Evolutionary conservation across 2,797 vertebrate genomes (phyloP).

Genomic region (Pampus argenteus): DNA sequence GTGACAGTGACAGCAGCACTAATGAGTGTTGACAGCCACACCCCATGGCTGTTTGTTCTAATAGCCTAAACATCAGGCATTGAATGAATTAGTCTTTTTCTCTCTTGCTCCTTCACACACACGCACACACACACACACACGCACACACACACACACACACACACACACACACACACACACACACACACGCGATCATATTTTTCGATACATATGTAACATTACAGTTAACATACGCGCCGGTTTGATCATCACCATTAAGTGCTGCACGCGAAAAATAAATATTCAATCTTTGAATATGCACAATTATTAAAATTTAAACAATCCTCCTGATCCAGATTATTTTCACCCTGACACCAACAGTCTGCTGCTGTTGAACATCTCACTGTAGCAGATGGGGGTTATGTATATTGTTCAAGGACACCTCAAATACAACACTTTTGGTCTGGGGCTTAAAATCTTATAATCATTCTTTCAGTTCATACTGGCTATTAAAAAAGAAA

Average conservation of each 20-base stretch:
- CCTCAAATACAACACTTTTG: not conserved
- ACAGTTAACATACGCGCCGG: not conserved
- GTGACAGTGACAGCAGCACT: conserved; percentile 72
- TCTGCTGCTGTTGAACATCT: conserved; percentile 17
- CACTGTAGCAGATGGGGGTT: conserved; percentile 6
- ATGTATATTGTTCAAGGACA: conserved; percentile 23
- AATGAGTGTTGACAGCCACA: conserved; percentile 88
- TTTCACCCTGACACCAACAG: not conserved
- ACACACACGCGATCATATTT: not conserved
- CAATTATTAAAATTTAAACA: conserved; percentile 8
- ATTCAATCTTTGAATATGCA: conserved; percentile 3
- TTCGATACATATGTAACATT: not conserved
- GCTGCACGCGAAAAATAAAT: not conserved
- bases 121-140: not conserved
- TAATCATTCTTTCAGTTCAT: too few relatives aligned
- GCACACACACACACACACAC: conserved; percentile 13
- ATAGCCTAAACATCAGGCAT: conserved; percentile 84
- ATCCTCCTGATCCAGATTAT: conserved; percentile 10
- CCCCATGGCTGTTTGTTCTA: conserved; percentile 86
- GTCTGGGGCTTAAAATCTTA: not conserved
- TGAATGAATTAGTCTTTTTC: conserved; percentile 72
- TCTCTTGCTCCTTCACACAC: not conserved
- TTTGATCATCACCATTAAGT: not conserved
- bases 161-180: not conserved
- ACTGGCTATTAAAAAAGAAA: too few relatives aligned